Evolutionary conservation across 2,113 vertebrate species (phyloP), one percentile per base, ranked within the genome.

Genomic region (Bujurquina vittata): DNA sequence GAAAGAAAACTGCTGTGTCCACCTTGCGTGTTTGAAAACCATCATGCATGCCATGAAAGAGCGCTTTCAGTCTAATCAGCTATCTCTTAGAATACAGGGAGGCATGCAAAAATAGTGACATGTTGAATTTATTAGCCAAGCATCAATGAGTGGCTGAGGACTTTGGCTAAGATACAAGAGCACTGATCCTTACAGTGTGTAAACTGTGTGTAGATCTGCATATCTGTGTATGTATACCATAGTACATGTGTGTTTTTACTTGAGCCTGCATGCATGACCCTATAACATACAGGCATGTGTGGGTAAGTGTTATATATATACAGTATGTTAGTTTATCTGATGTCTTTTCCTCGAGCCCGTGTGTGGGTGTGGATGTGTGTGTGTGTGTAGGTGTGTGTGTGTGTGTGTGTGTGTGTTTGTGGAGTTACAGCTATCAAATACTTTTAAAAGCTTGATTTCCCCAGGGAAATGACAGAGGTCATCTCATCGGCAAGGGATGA

Each of bases 401-500:
- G 62, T 75, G 43, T 72, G 57, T 69, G 58, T 57, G 40, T 74
- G 84, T 69, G 78, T 84, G 88, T 85, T 58, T 86, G 83, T 65
- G 81, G 87, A 92, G 91, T 93, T 95, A 91, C 88, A 93, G 93
- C 95, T 93, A 94, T 95, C 93, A 96, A 92, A 94, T 95, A 96
- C 95, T 97, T 97, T 97, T 96, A 95, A 97, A 96, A 95, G 96
- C 95, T 96, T 96, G 96, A 97, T 98, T 97, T 97, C 94, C 94
- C 96, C 87, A 92, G 96, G 96, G 95, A 96, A 96, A 96, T 91
- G 94, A 96, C 97, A 96, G 96, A 94, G 96, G 96, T 97, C 97
- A 97, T 97, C 96, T 97, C 96, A 96, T 97, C 96, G 96, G 96
- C 95, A 93, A 96, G 95, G 97, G 97, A 97, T 97, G 97, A 97